Evolutionary conservation across 2,888 invertebrate species (phyloP).

Genomic region (Temnothorax unifasciatus): DNA sequence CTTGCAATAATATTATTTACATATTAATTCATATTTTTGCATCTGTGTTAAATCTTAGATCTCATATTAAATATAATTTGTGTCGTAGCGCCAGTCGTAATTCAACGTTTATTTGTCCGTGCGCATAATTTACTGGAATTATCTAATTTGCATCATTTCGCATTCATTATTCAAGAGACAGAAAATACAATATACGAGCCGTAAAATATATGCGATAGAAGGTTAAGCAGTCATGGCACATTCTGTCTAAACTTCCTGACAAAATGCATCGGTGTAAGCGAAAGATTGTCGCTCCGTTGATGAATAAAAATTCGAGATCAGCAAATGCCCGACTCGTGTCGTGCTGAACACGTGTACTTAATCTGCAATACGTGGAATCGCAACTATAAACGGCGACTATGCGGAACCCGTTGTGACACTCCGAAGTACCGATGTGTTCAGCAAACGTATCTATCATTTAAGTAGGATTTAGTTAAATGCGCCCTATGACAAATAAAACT

Average conservation of each 20-base stretch:
- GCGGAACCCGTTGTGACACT: constrained; percentile 41
- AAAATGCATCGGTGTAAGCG: constrained; percentile 21
- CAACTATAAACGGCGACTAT: constrained; percentile 33
- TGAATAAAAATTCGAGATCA: constrained; percentile 49
- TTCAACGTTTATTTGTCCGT: neutral
- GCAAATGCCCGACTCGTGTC: constrained; percentile 34
- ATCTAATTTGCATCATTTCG: constrained; percentile 8
- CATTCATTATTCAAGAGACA: constrained; percentile 19
- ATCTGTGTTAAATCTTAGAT: neutral
- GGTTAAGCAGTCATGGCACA: constrained; percentile 8
- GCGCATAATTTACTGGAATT: neutral
- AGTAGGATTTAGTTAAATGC: neutral
- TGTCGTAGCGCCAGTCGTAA: neutral
- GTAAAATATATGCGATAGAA: neutral
- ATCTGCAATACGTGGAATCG: constrained; percentile 38
- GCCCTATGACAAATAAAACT: neutral
- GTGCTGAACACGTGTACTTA: constrained; percentile 32
- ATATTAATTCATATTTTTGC: neutral
- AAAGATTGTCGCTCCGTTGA: neutral
- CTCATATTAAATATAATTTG: neutral
- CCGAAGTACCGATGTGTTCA: neutral
- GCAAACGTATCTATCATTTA: neutral
- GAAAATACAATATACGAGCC: neutral
- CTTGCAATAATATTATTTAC: no score
- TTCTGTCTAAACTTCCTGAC: constrained; percentile 1